Percentiles rank a stretch among this genome's conserved stretches.
phyloP scores from a whole-genome alignment of 2,113 vertebrate species.

The Clarias batrachus region DNA sequence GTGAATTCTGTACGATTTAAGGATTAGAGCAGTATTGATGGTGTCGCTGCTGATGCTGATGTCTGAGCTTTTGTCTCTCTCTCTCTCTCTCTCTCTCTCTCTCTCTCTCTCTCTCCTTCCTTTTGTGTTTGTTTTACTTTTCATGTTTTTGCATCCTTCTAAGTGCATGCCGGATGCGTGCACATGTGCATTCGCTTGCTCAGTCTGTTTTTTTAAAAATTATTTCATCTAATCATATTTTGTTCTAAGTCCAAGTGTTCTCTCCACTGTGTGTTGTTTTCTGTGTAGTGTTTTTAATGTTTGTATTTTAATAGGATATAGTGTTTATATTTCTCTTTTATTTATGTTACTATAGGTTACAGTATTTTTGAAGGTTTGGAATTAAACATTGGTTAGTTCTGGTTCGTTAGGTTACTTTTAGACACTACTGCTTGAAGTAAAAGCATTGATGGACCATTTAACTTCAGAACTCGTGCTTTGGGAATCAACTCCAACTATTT shows the following conservation, averaged over 20 bases:
- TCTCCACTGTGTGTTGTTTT: conserved; percentile 54
- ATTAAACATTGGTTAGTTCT: neutral
- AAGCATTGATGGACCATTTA: neutral
- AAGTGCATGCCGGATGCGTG: conserved; percentile 44
- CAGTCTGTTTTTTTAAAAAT: conserved; percentile 35
- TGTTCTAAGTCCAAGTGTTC: conserved; percentile 51
- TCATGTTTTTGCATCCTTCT: conserved; percentile 45
- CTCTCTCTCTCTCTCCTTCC: conserved; percentile 2
- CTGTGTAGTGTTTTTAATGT: conserved; percentile 42
- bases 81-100: neutral
- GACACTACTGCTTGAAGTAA: neutral
- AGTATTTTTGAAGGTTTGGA: neutral
- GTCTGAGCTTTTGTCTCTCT: conserved; percentile 40
- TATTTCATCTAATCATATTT: conserved; percentile 33
- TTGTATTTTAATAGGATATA: conserved; percentile 16
- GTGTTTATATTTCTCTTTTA: conserved; percentile 2
- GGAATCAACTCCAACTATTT: neutral
- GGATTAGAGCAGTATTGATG: conserved; percentile 58
- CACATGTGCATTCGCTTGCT: conserved; percentile 48
- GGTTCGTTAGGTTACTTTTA: neutral
- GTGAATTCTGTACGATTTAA: conserved; percentile 39
- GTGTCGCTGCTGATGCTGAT: conserved; percentile 55
- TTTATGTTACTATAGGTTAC: neutral
- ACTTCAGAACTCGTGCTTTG: neutral
- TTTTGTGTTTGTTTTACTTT: conserved; percentile 35